Percentiles rank a stretch among this genome's conserved stretches.
phyloP scores from a whole-genome alignment of 2,113 vertebrate species.

The Mirza zaza region DNA sequence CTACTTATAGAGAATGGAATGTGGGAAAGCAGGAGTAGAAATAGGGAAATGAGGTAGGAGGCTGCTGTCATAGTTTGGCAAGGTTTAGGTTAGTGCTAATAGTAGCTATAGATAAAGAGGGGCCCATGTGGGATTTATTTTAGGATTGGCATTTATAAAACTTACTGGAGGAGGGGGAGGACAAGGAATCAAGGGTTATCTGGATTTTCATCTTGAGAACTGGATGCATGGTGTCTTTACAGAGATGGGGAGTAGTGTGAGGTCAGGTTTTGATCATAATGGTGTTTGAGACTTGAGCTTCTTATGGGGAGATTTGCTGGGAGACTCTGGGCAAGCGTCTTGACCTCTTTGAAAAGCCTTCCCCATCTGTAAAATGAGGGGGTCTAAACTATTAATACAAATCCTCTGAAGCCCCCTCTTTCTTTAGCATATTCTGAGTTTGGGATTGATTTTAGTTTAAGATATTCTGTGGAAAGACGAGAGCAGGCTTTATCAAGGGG shows the following conservation, averaged over 20 bases:
- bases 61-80: not conserved
- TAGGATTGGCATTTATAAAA: not conserved
- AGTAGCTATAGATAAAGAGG: not conserved
- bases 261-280: not conserved
- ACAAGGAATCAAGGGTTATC: not conserved
- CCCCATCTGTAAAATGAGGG: not conserved
- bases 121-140: not conserved
- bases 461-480: not conserved
- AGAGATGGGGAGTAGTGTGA: not conserved
- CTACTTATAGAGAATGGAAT: not conserved
- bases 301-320: not conserved
- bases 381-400: not conserved
- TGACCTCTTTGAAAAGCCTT: not conserved
- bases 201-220: not conserved
- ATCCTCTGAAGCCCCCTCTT: not conserved
- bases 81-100: not conserved
- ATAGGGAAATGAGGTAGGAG: not conserved
- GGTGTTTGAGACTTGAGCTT: not conserved
- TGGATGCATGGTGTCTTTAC: not conserved
- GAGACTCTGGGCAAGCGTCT: not conserved
- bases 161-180: not conserved
- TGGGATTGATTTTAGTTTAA: not conserved
- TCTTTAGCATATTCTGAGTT: not conserved
- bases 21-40: not conserved
- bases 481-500: not conserved